Evolutionary conservation across 2,888 invertebrate species (phyloP).

Genomic region (Ferrisia virgata): DNA sequence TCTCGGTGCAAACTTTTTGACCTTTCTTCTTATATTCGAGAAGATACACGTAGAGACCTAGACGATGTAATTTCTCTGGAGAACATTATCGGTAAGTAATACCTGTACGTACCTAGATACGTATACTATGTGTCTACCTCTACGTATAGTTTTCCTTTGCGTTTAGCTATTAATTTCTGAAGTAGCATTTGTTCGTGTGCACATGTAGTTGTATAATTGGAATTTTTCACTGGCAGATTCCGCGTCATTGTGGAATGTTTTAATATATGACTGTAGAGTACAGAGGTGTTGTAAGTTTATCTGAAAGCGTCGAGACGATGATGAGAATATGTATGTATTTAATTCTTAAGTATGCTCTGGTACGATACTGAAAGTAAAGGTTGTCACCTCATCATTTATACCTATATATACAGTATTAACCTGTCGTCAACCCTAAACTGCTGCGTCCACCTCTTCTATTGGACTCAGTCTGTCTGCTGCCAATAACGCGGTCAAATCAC

Average conservation of each 20-base stretch:
- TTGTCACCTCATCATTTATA: too few relatives aligned
- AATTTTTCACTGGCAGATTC: neutral
- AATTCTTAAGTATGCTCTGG: too few relatives aligned
- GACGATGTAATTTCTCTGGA: neutral
- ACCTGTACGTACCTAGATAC: neutral
- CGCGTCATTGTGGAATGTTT: too few relatives aligned
- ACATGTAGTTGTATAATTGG: too few relatives aligned
- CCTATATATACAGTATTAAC: neutral
- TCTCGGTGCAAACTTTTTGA: neutral
- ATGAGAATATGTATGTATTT: too few relatives aligned
- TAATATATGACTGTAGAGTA: too few relatives aligned
- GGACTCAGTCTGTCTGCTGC: neutral
- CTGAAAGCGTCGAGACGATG: too few relatives aligned
- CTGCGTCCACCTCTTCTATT: neutral
- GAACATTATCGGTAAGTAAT: neutral
- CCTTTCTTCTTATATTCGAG: neutral
- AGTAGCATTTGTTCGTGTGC: neutral
- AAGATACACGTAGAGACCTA: too few relatives aligned
- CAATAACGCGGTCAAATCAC: neutral
- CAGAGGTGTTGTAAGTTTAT: too few relatives aligned
- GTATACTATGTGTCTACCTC: neutral
- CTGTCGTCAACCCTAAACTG: neutral
- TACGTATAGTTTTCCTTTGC: too few relatives aligned
- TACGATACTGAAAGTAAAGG: neutral
- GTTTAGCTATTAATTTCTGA: neutral